Conservation (phyloP, 2,113 vertebrate genomes). For the cattle (Bos taurus) region DNA sequence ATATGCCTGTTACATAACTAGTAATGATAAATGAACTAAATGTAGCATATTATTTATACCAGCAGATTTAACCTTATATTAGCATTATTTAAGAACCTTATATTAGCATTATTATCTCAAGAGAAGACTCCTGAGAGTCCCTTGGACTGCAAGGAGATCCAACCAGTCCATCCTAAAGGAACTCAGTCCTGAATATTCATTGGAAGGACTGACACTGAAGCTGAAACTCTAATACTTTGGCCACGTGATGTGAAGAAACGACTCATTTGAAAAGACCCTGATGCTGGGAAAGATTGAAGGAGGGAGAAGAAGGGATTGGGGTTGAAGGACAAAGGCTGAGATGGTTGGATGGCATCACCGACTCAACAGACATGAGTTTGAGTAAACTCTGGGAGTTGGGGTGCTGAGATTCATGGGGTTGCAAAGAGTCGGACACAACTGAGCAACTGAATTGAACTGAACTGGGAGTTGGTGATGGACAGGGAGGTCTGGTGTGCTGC, state of each 20-base stretch:
- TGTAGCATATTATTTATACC: background rate
- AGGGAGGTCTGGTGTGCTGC: background rate
- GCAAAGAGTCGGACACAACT: too few species aligned
- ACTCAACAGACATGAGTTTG: background rate
- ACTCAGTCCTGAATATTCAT: background rate
- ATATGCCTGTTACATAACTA: background rate
- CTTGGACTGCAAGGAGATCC: background rate
- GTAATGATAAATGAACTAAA: background rate
- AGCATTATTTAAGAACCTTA: background rate
- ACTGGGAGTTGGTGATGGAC: background rate
- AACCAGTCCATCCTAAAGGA: background rate
- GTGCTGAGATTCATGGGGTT: too few species aligned
- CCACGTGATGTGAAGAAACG: background rate
- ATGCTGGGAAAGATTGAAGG: background rate
- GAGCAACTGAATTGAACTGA: too few species aligned
- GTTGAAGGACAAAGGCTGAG: background rate
- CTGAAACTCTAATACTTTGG: background rate
- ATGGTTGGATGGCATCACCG: background rate
- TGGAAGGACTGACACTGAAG: background rate
- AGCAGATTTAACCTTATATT: background rate
- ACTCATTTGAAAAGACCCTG: background rate
- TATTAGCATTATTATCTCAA: background rate
- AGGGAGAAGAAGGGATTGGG: background rate
- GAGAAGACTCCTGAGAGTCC: background rate
- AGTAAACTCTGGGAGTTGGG: background rate